These are phyloP conservation scores for Achroia grisella DNA, from an alignment of 1,140 invertebrate genomes.

Conservation along the genomic window DNA sequence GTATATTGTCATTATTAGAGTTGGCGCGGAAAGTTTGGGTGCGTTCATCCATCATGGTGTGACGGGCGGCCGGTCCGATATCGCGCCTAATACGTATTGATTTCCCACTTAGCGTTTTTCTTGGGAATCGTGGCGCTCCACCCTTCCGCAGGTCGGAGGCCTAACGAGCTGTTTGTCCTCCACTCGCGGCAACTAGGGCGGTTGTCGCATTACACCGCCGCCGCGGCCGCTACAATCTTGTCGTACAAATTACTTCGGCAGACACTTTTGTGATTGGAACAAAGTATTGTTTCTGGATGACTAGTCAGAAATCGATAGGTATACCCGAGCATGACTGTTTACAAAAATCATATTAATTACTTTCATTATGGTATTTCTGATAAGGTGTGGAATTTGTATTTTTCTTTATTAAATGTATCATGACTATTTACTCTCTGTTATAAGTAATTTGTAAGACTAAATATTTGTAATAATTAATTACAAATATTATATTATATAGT, in stretches of 20 bases:
- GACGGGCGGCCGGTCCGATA: slow-evolving; percentile 63
- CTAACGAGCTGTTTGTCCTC: slow-evolving; percentile 72
- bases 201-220: slow-evolving; percentile 17
- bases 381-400: no score
- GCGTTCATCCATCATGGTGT: slow-evolving; percentile 67
- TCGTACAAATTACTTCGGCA: background rate
- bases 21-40: slow-evolving; percentile 59
- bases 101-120: slow-evolving; percentile 72
- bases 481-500: no score
- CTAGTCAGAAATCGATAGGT: no score
- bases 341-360: no score
- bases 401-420: no score
- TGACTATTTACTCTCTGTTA: no score
- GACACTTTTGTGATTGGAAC: no score
- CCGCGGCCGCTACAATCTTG: slow-evolving; percentile 6
- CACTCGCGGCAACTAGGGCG: slow-evolving; percentile 38
- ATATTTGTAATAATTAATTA: no score
- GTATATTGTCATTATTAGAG: slow-evolving; percentile 72
- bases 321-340: no score
- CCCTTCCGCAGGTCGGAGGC: slow-evolving; percentile 57
- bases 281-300: no score
- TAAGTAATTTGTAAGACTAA: no score
- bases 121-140: slow-evolving; percentile 62
- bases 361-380: no score
- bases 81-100: slow-evolving; percentile 72